phyloP scores from a whole-genome alignment of 2,888 invertebrate genomes.

The Sisyra terminalis region DNA sequence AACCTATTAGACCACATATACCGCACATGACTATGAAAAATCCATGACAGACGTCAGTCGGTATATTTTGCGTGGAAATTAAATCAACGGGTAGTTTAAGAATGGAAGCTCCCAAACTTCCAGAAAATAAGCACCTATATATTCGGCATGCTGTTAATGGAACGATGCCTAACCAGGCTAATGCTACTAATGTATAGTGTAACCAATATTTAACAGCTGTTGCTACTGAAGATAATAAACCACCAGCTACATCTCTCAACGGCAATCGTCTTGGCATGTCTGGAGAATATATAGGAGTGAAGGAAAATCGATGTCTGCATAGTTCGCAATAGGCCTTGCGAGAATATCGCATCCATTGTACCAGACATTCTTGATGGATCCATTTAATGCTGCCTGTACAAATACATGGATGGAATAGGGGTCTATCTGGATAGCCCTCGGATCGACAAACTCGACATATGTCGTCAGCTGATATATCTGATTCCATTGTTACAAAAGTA shows the following conservation, averaged over 20 bases:
- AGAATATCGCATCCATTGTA: conserved; percentile 98
- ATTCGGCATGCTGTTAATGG: conserved; percentile 93
- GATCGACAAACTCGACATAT: conserved; percentile 97
- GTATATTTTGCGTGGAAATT: conserved; percentile 81
- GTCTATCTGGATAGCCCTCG: conserved; percentile 81
- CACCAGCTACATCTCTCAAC: conserved; percentile 79
- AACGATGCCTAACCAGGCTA: conserved; percentile 95
- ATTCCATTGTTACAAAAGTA: conserved; percentile 18
- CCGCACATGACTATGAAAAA: conserved; percentile 95
- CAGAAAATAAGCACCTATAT: conserved; percentile 83
- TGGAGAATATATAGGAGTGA: conserved; percentile 98
- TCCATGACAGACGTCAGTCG: conserved; percentile 89
- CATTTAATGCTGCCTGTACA: conserved; percentile 99
- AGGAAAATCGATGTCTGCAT: conserved; percentile 93
- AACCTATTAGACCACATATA: conserved; percentile 85
- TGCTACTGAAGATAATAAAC: conserved; percentile 73
- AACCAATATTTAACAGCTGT: conserved; percentile 94
- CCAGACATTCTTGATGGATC: conserved; percentile 96
- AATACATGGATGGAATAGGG: conserved; percentile 94
- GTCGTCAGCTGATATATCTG: conserved; percentile 51
- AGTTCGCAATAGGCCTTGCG: conserved; percentile 97
- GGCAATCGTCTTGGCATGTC: conserved; percentile 99
- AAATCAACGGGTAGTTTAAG: conserved; percentile 82
- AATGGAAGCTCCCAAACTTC: conserved; percentile 65
- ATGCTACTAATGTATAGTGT: conserved; percentile 90